These are phyloP conservation scores for Epinephelus moara DNA, from an alignment of 2,113 vertebrate species.

Conservation along the genomic window DNA sequence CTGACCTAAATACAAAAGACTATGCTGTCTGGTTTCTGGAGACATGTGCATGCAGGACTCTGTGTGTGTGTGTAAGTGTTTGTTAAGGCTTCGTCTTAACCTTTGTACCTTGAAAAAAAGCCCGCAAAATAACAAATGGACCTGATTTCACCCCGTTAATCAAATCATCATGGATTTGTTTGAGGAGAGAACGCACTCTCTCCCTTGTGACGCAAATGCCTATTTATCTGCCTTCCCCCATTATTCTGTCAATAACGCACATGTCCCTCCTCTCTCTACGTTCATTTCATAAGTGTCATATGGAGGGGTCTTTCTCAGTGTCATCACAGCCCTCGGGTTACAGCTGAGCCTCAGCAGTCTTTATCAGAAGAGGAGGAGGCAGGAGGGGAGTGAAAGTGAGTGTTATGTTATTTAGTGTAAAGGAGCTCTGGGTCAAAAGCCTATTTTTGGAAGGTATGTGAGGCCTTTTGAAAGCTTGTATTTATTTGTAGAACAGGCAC, in stretches of 20 bases:
- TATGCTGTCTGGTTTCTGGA: slow-evolving; percentile 14
- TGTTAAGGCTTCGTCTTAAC: not conserved
- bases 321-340: slow-evolving; percentile 59
- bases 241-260: slow-evolving; percentile 53
- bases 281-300: slow-evolving; percentile 60
- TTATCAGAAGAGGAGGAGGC: slow-evolving; percentile 32
- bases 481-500: not conserved
- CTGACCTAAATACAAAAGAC: slow-evolving; percentile 14
- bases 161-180: slow-evolving; percentile 44
- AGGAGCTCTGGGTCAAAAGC: slow-evolving; percentile 38
- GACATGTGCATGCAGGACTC: not conserved
- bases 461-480: not conserved
- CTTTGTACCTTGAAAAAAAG: slow-evolving; percentile 14
- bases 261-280: slow-evolving; percentile 6
- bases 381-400: slow-evolving; percentile 13
- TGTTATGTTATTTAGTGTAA: slow-evolving; percentile 34
- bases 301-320: slow-evolving; percentile 39
- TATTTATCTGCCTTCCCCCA: slow-evolving; percentile 38
- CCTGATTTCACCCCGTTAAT: slow-evolving; percentile 31
- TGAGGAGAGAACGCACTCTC: not conserved
- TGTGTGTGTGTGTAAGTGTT: not conserved
- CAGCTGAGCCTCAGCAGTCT: slow-evolving; percentile 40
- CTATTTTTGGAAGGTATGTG: slow-evolving; percentile 9
- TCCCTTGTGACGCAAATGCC: slow-evolving; percentile 23
- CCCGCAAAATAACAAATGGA: slow-evolving; percentile 22